A percentile compares a stretch with the other conserved stretches of the same genome.
These are phyloP conservation scores for Wiebesia pumilae DNA, from an alignment of 1,140 invertebrate species.

Conservation along the genomic window DNA sequence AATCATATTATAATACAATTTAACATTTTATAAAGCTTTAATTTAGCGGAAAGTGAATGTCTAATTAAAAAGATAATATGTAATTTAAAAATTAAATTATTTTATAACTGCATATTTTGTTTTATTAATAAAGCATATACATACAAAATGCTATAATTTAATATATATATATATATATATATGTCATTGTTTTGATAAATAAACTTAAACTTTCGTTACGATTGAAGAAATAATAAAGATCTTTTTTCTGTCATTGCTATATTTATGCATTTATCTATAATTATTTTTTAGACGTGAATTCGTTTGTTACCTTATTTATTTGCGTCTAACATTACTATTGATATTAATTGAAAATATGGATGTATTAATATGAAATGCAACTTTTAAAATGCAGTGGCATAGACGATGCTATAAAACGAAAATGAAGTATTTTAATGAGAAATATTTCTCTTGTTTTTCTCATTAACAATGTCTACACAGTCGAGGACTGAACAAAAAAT, in stretches of 20 bases:
- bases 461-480: background rate
- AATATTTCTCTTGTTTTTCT: background rate
- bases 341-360: slow-evolving; percentile 4
- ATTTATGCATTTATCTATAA: background rate
- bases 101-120: too few relatives aligned
- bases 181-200: too few relatives aligned
- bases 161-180: too few relatives aligned
- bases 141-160: too few relatives aligned
- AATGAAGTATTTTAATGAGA: slow-evolving; percentile 11
- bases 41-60: slow-evolving; percentile 13
- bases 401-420: background rate
- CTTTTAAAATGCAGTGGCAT: slow-evolving; percentile 19
- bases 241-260: background rate
- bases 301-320: slow-evolving; percentile 31
- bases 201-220: too few relatives aligned
- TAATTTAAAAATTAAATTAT: background rate
- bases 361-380: slow-evolving; percentile 29
- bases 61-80: slow-evolving; percentile 10
- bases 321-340: background rate
- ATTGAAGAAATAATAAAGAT: too few relatives aligned
- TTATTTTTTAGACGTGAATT: background rate
- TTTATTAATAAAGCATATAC: too few relatives aligned
- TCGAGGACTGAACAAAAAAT: background rate
- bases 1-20: background rate
- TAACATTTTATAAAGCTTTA: slow-evolving; percentile 23